A percentile compares a stretch with the other conserved stretches of the same genome.
Conservation (phyloP, 92 coral and sea anemone genomes). For the Porites evermanni region DNA sequence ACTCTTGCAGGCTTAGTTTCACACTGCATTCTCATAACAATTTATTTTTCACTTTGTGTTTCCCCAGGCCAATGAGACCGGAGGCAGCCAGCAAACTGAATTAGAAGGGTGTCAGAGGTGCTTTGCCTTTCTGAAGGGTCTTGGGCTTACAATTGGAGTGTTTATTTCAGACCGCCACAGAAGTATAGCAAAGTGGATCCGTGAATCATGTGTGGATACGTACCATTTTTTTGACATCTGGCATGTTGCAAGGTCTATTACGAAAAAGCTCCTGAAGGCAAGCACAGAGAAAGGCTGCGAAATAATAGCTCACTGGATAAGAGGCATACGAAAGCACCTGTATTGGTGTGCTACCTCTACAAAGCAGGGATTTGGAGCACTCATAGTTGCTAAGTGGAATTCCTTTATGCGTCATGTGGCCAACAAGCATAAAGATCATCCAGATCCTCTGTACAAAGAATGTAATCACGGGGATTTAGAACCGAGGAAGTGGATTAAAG, state of each 20-base stretch:
- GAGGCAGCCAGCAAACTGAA: constrained; percentile 24
- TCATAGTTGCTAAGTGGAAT: constrained; percentile 47
- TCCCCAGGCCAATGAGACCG: constrained; percentile 69
- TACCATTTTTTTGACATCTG: background rate
- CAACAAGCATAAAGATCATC: too few species aligned
- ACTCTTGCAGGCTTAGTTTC: too few species aligned
- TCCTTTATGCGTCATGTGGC: constrained; percentile 33
- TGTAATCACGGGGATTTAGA: too few species aligned
- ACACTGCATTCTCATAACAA: too few species aligned
- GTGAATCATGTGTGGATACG: constrained; percentile 17
- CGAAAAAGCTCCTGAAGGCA: constrained; percentile 47
- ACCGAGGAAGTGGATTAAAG: too few species aligned
- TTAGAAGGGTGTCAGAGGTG: too few species aligned
- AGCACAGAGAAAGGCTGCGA: constrained; percentile 55
- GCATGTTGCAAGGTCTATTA: background rate
- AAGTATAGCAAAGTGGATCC: constrained; percentile 66
- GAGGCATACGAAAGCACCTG: constrained; percentile 31
- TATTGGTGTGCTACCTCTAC: constrained; percentile 61
- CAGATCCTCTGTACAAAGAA: too few species aligned
- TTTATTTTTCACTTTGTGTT: background rate
- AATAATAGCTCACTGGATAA: constrained; percentile 29
- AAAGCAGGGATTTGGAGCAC: constrained; percentile 19
- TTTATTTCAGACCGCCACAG: background rate
- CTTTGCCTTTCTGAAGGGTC: too few species aligned
- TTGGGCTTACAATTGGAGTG: too few species aligned